These are phyloP conservation scores for Chrysemys picta DNA, from an alignment of 2,113 vertebrate genomes.

Conservation along the genomic window DNA sequence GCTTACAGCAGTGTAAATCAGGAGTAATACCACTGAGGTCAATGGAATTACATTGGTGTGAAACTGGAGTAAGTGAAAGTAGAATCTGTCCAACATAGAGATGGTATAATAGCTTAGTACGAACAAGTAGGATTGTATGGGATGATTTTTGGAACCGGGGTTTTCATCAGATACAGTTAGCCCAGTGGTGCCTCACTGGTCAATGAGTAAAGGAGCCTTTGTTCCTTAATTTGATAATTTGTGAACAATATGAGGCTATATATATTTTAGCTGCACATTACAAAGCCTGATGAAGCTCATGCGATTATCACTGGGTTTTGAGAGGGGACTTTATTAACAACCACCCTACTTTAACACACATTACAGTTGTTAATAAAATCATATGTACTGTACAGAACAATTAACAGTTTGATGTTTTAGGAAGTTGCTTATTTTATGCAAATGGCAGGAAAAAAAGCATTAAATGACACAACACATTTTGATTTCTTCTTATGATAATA, in stretches of 20 bases:
- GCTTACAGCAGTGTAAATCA: not conserved
- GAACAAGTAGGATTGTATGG: not conserved
- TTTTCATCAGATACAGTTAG: not conserved
- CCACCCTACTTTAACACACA: not conserved
- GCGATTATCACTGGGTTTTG: not conserved
- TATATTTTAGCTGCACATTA: not conserved
- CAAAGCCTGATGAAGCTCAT: not conserved
- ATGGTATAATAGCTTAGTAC: not conserved
- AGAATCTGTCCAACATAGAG: not conserved
- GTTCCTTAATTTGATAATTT: not conserved
- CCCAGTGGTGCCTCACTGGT: not conserved
- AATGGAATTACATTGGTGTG: not conserved
- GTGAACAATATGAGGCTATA: not conserved
- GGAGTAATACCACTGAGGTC: not conserved
- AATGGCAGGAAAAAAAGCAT: slow-evolving; percentile 1
- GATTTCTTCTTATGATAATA: fast-evolving
- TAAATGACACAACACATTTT: not conserved
- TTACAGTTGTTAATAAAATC: slow-evolving; percentile 32
- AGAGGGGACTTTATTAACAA: slow-evolving; percentile 40
- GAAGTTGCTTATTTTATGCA: slow-evolving; percentile 37
- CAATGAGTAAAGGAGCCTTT: not conserved
- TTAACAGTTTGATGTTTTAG: slow-evolving; percentile 41
- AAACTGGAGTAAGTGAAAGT: not conserved
- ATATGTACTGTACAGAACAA: not conserved
- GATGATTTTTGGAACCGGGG: not conserved